These are phyloP conservation scores for Uloborus plumipes DNA, from an alignment of 2,888 invertebrate genomes.

Conservation along the genomic window DNA sequence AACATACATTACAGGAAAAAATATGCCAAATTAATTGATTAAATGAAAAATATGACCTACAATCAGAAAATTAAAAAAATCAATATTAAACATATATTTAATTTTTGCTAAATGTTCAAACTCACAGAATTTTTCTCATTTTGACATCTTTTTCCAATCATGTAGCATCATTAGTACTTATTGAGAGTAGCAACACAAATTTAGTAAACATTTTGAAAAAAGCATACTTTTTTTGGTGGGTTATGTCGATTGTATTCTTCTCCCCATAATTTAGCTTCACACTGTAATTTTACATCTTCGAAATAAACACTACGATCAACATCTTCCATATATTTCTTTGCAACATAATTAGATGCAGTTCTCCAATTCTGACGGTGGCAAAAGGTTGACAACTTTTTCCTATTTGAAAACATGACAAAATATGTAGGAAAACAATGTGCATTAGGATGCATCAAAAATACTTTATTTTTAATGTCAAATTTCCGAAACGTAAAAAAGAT, in stretches of 20 bases:
- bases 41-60: too few relatives aligned
- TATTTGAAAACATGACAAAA: conserved; percentile 66
- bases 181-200: too few relatives aligned
- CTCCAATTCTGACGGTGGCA: conserved; percentile 72
- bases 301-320: conserved; percentile 74
- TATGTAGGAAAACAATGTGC: background rate
- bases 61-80: too few relatives aligned
- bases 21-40: too few relatives aligned
- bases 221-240: conserved; percentile 75
- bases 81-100: too few relatives aligned
- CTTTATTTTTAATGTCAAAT: background rate
- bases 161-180: too few relatives aligned
- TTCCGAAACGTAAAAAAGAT: too few relatives aligned
- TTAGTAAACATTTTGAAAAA: background rate
- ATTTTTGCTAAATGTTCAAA: too few relatives aligned
- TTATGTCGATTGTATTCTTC: conserved; percentile 76
- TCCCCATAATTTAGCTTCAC: conserved; percentile 77
- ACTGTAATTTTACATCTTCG: conserved; percentile 76
- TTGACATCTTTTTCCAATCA: too few relatives aligned
- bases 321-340: conserved; percentile 74
- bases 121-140: too few relatives aligned
- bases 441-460: too few relatives aligned
- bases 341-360: conserved; percentile 75
- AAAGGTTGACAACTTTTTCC: conserved; percentile 73
- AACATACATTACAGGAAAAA: too few relatives aligned